Evolutionary conservation across 2,113 vertebrate genomes (phyloP).

Genomic region (Oceanodroma tethys): DNA sequence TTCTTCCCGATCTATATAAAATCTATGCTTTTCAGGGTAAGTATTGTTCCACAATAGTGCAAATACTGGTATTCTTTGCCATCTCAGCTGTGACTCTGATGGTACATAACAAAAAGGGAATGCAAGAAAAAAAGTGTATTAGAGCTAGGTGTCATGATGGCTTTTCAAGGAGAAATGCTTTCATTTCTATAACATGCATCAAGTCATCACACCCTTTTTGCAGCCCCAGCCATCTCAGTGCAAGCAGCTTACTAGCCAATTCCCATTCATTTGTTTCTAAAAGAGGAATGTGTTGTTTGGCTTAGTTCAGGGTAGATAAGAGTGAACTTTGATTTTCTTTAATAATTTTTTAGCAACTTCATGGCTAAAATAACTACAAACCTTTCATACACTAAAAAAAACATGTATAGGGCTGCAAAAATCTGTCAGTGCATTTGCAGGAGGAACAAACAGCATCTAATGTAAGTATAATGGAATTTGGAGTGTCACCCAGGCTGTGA

Average conservation of each 20-base stretch:
- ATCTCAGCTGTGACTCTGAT: background rate
- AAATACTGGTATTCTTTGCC: background rate
- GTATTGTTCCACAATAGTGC: background rate
- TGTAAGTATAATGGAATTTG: conserved; percentile 70
- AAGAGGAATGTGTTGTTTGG: background rate
- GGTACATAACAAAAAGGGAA: background rate
- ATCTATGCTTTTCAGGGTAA: background rate
- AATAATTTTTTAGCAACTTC: conserved; percentile 52
- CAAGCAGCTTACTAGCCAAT: background rate
- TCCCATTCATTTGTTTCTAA: conserved; percentile 15
- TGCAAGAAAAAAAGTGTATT: background rate
- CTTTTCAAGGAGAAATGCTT: background rate
- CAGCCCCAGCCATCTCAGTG: background rate
- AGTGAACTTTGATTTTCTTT: conserved; percentile 39
- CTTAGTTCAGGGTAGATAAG: background rate
- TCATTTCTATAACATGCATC: background rate
- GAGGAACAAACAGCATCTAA: conserved; percentile 67
- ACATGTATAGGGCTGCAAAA: conserved; percentile 30
- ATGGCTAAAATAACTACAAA: conserved; percentile 45
- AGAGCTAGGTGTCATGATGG: background rate
- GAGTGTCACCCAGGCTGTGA: conserved; percentile 66
- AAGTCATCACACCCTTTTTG: background rate
- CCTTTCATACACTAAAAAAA: conserved; percentile 49
- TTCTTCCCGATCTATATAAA: background rate
- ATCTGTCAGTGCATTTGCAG: conserved; percentile 62